Evolutionary conservation across 2,888 invertebrate genomes (phyloP), one percentile per base, ranked within the genome.

Genomic region (Habroteleia sp.): DNA sequence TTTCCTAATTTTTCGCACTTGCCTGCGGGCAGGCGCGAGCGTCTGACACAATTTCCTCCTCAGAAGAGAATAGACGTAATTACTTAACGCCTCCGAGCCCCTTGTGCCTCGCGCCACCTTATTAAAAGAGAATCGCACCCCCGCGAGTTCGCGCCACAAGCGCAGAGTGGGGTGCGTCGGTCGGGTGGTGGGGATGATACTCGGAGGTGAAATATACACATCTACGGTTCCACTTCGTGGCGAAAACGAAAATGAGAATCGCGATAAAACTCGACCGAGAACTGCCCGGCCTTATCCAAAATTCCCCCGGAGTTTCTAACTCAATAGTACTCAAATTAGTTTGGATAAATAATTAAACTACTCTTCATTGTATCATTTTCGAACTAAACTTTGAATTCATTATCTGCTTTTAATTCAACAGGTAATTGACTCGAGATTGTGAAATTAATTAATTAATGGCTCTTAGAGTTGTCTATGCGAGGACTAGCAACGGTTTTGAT

Each of bases 61-160:
- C 84, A 82, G 85, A 84, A 85, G 86, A 88, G 87, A 88, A 88
- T 86, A 87, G 87, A 87, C 86, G 87, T 88, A 88, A 88, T 88
- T 88, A 88, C 88, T 88, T 88, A 88, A 88, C 88, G 87, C 88
- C 87, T 88, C 82, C 81, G 82, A 84, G 83, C 77, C 76, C 81
- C 75, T 78, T 31, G 71, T 5, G 66, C 76, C 35, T 69, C 80
- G 79, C 79, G 48, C 63, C 69, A 77, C 80, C 84, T 87, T 87
- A 87, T 87, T 87, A 87, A 87, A 87, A 86, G 84, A 86, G 86
- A 82, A 86, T 87, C 86, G 83, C 81, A 82, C 84, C 83, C 82
- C 79, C 79, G 82, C 79, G 83, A 48, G 13, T 63, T 62, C 20
- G 33, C 48, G 13, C 23, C 78, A 77, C 74, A 78, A 78, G 78